A percentile compares a stretch with the other conserved stretches of the same genome.
Conservation (phyloP, 1,140 invertebrate genomes). For the Zophobas atratus region DNA sequence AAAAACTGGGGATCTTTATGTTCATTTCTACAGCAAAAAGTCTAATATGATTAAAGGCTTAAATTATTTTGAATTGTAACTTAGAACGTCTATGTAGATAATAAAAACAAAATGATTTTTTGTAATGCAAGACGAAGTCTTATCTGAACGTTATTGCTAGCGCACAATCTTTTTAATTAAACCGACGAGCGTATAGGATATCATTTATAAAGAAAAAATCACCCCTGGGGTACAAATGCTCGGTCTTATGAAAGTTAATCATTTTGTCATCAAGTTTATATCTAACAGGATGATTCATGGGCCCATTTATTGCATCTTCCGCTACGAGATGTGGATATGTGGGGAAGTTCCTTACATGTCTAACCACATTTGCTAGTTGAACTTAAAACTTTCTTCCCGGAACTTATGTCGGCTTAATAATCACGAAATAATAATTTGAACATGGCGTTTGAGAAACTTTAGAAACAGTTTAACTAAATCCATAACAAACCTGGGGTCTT, state of each 20-base stretch:
- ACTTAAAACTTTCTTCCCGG: background rate
- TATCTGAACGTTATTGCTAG: background rate
- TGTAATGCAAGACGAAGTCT: too few relatives aligned
- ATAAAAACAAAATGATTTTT: too few relatives aligned
- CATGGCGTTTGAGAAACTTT: background rate
- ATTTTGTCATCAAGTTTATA: conserved; percentile 40
- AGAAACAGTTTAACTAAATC: conserved; percentile 9
- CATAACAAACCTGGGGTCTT: background rate
- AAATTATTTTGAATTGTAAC: too few relatives aligned
- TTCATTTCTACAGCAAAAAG: too few relatives aligned
- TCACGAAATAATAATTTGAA: background rate
- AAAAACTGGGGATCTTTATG: too few relatives aligned
- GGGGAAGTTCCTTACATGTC: conserved; percentile 12
- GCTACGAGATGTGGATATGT: background rate
- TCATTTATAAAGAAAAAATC: conserved; percentile 32
- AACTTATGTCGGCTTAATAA: background rate
- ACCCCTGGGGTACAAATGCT: conserved; percentile 28
- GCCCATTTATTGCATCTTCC: conserved; percentile 32
- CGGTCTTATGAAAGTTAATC: conserved; percentile 37
- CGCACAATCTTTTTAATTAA: conserved; percentile 22
- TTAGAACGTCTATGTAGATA: too few relatives aligned
- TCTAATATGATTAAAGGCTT: too few relatives aligned
- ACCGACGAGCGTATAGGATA: background rate
- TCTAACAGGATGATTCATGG: conserved; percentile 28
- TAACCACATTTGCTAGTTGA: conserved; percentile 12